Base-by-base conservation (phyloP, 2,888 invertebrate genomes). In the Carterocephalus palaemon region DNA sequence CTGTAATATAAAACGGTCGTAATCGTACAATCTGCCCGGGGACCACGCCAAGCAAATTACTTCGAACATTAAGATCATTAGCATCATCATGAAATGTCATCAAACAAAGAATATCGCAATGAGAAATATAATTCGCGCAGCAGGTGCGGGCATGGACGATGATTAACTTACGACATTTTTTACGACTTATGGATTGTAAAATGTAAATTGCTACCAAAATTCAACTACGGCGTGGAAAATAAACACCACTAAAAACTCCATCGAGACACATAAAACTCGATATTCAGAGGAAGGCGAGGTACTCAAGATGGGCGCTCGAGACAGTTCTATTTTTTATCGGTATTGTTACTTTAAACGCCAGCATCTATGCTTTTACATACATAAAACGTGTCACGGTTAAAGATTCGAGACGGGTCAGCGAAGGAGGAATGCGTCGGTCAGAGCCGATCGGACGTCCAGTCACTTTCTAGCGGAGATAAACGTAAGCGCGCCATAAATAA, bases 121-220 rank as follows among this genome's bases (percentile, higher is more conserved):
- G 10, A 4, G 17, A 29, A 43, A 6, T 15, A 36, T 24, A 36
- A 36, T 36, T 37, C 3, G 54, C 50, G 49, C 47, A 62, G 60
- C 73, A 74, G 68, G 70, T 73, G 53, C 59, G 56, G 61, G 57
- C 57, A 59, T 62, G 63, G 57, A 62, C 51, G 57, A 65, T 60
- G 59, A 66, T 64, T 60, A 61, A 60, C 51, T 68, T 57, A 70
- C 64, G 65, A 67, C 57, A 56, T 58, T 53, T 52, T 48, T 54
- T 64, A 67, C 60, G 57, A 62, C 54, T 54, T 48, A 52, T 46
- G 55, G 58, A 54, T 71, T 65, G 57, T 73, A 66, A 67, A 67
- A 61, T 59, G 57, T 53, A 60, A 65, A 59, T 58, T 51, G 56
- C 62, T 61, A 53, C 47, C 37, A 26, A 29, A 40, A 34, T 41